phyloP scores from a whole-genome alignment of 2,113 vertebrate species.

The Seriola rivoliana region DNA sequence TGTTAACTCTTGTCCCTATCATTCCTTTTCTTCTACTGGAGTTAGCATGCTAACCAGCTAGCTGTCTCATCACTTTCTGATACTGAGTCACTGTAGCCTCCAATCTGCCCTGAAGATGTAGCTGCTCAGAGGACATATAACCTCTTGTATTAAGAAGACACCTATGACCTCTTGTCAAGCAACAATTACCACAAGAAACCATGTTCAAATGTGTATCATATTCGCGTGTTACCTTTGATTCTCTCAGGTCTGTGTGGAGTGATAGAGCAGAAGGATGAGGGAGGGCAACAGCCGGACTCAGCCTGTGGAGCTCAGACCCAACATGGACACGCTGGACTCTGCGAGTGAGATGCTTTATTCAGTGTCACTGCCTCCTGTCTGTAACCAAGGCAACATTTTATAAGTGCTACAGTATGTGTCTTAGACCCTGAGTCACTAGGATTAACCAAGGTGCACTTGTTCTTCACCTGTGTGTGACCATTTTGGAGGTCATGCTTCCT shows the following conservation, averaged over 20 bases:
- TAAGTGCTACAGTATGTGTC: not conserved
- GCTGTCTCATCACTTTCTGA: no score
- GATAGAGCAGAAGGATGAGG: conserved; percentile 91
- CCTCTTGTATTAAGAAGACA: no score
- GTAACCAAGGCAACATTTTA: not conserved
- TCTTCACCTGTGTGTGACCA: not conserved
- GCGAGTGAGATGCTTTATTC: conserved; percentile 82
- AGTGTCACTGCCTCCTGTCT: not conserved
- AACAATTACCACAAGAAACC: no score
- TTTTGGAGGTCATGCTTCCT: not conserved
- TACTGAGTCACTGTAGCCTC: no score
- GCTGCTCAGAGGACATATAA: no score
- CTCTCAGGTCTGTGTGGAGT: conserved; percentile 89
- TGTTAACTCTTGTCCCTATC: no score
- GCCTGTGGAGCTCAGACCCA: conserved; percentile 90
- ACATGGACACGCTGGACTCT: conserved; percentile 89
- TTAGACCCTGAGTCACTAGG: not conserved
- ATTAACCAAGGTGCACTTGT: not conserved
- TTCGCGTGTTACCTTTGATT: not conserved
- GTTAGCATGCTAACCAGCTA: no score
- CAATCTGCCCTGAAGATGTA: no score
- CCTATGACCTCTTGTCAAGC: no score
- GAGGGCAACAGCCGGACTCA: conserved; percentile 86
- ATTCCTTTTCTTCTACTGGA: no score
- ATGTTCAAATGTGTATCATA: not conserved